phyloP scores from a whole-genome alignment of 1,140 invertebrate genomes.

The Drosophila equinoxialis region DNA sequence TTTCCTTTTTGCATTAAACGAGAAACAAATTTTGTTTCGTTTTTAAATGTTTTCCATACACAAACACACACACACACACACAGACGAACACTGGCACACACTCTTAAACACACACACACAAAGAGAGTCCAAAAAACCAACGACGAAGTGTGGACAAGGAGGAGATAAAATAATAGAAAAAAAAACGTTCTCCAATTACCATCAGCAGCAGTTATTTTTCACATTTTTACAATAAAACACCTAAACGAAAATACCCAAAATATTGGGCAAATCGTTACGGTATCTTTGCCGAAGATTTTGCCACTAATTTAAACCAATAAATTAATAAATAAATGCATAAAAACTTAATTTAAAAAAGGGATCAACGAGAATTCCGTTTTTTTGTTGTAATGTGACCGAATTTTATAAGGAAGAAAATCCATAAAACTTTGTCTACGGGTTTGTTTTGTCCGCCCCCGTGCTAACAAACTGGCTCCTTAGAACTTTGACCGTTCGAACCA shows the following conservation, averaged over 20 bases:
- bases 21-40: conserved; percentile 19
- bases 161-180: conserved; percentile 78
- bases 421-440: neutral
- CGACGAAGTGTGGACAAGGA: conserved; percentile 72
- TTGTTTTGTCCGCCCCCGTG: conserved; percentile 6
- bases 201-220: conserved; percentile 67
- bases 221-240: conserved; percentile 56
- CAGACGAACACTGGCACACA: neutral
- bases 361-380: conserved; percentile 65
- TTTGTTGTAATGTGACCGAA: conserved; percentile 39
- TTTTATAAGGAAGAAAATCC: conserved; percentile 27
- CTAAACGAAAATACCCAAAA: conserved; percentile 41
- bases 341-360: conserved; percentile 73
- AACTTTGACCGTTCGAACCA: neutral
- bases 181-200: conserved; percentile 81
- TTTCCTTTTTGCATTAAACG: conserved; percentile 25
- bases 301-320: conserved; percentile 69
- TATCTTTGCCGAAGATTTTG: conserved; percentile 41
- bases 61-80: conserved; percentile 51
- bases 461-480: neutral
- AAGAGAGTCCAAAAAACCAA: conserved; percentile 65
- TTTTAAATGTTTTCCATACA: conserved; percentile 42
- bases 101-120: conserved; percentile 45
- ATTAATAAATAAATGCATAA: conserved; percentile 73
- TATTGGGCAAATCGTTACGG: conserved; percentile 35